Evolutionary conservation across 2,113 vertebrate species (phyloP), one percentile per base, ranked within the genome.

Genomic region (Oryzias melastigma): DNA sequence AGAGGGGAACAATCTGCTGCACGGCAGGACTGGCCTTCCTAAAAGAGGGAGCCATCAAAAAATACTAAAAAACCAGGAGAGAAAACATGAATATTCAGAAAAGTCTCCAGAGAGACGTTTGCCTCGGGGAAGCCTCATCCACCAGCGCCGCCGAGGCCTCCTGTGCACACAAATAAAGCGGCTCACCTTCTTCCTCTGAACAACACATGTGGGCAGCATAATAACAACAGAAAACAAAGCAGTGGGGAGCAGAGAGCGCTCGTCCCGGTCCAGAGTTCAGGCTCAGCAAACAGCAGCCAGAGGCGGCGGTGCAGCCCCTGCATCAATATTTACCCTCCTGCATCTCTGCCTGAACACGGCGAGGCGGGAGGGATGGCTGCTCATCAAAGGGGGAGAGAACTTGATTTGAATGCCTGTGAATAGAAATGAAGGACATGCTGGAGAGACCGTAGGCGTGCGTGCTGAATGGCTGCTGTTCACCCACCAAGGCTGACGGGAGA

Each of bases 231-330:
- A 47, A 47, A 8, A 64, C 44, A 44, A 62, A 54, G 27, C 48
- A 18, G 50, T 14, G 42, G 47, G 64, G 71, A 46, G 58, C 25
- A 62, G 55, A 70, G 59, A 52, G 49, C 61, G 73, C 82, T 71
- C 80, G 70, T 65, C 73, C 74, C 65, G 83, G 80, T 80, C 65
- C 75, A 82, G 73, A 77, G 81, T 85, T 84, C 83, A 76, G 54
- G 52, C 71, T 72, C 56, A 61, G 73, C 55, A 71, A 81, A 86
- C 35, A 68, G 44, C 55, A 75, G 73, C 49, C 74, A 54, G 29
- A 40, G 40, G 65, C 65, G 17, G 41, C 50, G 52, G 10, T 35
- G 35, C n/a, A 72, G 54, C 54, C 74, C 63, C 65, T 58, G 54
- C 52, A 75, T 62, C 58, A 71, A 85, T 87, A 81, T 84, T 81